These are phyloP conservation scores for human (Homo sapiens) DNA, from an alignment of 2,113 vertebrate species.

Conservation along the genomic window DNA sequence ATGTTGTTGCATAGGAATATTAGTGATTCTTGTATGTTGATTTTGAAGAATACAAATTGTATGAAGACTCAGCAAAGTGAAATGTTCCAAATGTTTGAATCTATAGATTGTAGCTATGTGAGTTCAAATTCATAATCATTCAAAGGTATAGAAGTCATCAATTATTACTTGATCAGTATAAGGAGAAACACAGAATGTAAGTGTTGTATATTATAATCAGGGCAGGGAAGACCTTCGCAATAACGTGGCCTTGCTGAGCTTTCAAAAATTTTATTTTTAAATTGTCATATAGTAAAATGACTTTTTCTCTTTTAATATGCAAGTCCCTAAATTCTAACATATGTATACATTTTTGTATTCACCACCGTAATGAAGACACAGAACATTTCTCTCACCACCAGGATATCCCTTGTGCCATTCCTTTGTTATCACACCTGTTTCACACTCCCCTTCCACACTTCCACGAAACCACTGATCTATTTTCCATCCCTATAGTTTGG, in stretches of 20 bases:
- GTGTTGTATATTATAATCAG: not conserved
- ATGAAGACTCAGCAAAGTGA: not conserved
- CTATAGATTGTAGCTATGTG: not conserved
- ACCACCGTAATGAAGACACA: not conserved
- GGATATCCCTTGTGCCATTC: not conserved
- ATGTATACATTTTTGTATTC: not conserved
- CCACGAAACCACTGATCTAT: not conserved
- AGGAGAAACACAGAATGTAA: not conserved
- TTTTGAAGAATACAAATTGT: not conserved
- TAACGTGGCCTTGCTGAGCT: not conserved
- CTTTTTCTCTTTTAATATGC: not conserved
- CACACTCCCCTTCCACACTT: not conserved
- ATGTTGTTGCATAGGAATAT: too few species aligned
- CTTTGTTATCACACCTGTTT: not conserved
- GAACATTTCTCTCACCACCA: not conserved
- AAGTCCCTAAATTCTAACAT: not conserved
- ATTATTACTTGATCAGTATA: not conserved
- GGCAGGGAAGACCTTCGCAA: not conserved
- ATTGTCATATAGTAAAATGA: not conserved
- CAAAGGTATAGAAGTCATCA: not conserved
- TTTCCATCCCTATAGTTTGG: not conserved
- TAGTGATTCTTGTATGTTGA: too few species aligned
- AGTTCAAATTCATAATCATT: not conserved
- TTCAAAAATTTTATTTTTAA: not conserved
- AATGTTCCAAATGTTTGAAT: not conserved